Percentiles rank a stretch among this genome's conserved stretches.
These are phyloP conservation scores for Rhinolophus sinicus DNA, from an alignment of 2,113 vertebrate genomes.

Conservation along the genomic window DNA sequence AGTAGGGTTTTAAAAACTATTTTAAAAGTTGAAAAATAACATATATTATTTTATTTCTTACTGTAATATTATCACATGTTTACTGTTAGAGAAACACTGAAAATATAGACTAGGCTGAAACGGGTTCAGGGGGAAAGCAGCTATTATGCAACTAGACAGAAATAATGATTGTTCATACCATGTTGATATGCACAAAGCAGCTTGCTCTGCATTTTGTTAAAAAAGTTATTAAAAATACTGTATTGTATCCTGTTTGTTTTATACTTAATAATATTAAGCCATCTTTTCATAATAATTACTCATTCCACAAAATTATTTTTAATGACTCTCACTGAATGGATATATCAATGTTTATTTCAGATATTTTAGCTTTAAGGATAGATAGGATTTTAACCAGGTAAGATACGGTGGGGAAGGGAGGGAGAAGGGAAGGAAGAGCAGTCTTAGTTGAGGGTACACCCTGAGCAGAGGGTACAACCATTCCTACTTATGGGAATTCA, in stretches of 20 bases:
- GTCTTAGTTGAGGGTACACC: not conserved
- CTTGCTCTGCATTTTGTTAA: not conserved
- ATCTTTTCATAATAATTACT: constrained; percentile 1
- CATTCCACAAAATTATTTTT: not conserved
- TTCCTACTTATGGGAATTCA: not conserved
- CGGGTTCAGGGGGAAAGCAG: not conserved
- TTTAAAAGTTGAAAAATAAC: constrained; percentile 40
- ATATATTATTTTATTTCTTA: not conserved
- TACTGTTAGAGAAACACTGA: not conserved
- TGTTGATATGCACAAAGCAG: not conserved
- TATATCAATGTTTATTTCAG: not conserved
- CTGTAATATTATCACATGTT: not conserved
- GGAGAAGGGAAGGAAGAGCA: not conserved
- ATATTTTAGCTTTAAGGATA: constrained; percentile 6
- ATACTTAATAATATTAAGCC: not conserved
- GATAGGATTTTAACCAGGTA: not conserved
- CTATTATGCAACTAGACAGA: not conserved
- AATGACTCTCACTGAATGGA: not conserved
- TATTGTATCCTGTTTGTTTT: not conserved
- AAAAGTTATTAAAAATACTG: not conserved
- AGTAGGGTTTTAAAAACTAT: not conserved
- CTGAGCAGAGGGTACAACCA: not conserved
- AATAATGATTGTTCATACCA: not conserved
- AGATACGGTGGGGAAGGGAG: not conserved
- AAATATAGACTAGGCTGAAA: not conserved